Base-by-base conservation (phyloP, 2,113 vertebrate genomes). In the Callipepla californica region DNA sequence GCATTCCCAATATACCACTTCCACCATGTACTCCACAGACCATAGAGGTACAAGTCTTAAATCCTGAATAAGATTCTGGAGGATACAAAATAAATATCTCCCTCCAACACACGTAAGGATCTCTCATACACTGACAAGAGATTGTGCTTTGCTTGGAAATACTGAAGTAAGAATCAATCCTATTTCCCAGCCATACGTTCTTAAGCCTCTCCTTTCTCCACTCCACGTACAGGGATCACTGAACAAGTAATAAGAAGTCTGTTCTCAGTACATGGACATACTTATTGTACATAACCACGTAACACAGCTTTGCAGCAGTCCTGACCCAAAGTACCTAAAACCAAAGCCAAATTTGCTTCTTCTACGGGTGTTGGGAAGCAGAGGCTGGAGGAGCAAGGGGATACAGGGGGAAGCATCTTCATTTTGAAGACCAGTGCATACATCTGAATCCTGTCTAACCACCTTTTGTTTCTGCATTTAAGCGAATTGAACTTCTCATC, bases 11-110 rank as follows among this genome's bases (percentile, higher is more conserved):
- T 11, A 69, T 11, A 18, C 25, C n/a, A 55, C 6, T 17, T 13
- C 11, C 34, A 75, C 18, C 2, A 32, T 2, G 13, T 11, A 42
- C 34, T 7, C 23, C 1, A 0, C 62, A 50, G 42, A 58, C 38
- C 81, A 51, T 51, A 77, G 6, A 55, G 32, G 59, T 0, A 61
- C 15, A 50, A 48, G 48, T 34, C 26, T 82, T 26, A 34, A 59
- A 34, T 51, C 50, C n/a, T 12, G 17, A 78, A 1, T 32, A 58
- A 87, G 32, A 73, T 26, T 34, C 0, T 2, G 36, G 3, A 48
- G 18, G 13, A 62, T 14, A 66, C 7, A 90, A 55, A 88, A 38
- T 4, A 59, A 89, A 47, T 45, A 7, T 42, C 48, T 65, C 25
- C 18, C n/a, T 42, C 8, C 8, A 59, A 5, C 3, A 58, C 13